Evolutionary conservation across 35 echinoderm and acorn worm genomes (phyloP), one percentile per base, ranked within the genome.

Genomic region (Apostichopus parvimensis): DNA sequence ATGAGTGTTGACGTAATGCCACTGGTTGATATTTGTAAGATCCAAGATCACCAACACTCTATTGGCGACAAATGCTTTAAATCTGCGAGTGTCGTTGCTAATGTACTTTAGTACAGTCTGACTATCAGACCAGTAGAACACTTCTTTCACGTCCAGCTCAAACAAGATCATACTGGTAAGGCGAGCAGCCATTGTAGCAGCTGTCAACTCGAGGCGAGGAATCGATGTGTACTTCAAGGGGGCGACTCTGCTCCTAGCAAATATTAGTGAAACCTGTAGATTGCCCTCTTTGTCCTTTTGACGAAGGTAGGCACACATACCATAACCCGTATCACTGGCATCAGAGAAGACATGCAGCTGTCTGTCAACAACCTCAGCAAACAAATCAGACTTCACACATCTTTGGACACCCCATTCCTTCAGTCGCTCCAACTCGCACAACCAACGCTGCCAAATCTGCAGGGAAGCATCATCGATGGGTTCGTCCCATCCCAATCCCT

Each of bases 291-390:
- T 56, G 62, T 95, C 77, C 8, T 82, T 79, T 20, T 62, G 12
- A 25, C 92, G 18, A 18, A 98, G 25, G 70, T 95, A 98, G 7
- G 94, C 87, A 9, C 76, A 92, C 25, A 90, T 87, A 59, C 92
- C 96, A 92, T 98, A 95, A 6, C 92, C 94, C 2, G 6, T 53
- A 78, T 75, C 76, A 66, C 87, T 91, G 1, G 96, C 88, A 92
- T 98, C 96, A 18, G 71, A 83, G 56, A 98, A 98, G 56, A 92
- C 57, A 64, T 98, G 96, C 5, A 98, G 89, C 73, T 98, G 92
- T 5, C 21, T 75, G n/a, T 25, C 13, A 6, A 7, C 53, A 6
- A 90, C 83, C 4, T 57, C 14, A 2, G 81, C 89, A 62, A 94
- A 93, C 1, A 53, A 66, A 45, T 82, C 2, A 4, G 92, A 92